Base-by-base conservation (phyloP, 2,888 invertebrate species). In the Drosophila pseudotalamancana region DNA sequence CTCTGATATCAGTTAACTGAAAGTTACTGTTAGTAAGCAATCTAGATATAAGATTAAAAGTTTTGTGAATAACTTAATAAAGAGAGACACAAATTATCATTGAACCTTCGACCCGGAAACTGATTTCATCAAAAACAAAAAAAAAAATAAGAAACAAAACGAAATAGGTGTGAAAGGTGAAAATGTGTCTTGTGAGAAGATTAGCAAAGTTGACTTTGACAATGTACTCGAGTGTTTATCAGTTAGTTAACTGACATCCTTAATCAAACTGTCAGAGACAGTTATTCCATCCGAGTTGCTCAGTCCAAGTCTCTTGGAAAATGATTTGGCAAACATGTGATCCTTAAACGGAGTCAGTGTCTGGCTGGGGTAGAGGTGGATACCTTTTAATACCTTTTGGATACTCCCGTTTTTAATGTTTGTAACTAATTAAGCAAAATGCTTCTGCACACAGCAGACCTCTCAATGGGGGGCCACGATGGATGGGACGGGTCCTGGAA, bases 351-450 rank as follows among this genome's bases (percentile, higher is more conserved):
- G 19, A 14, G 51, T 27, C 37, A 6, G 14, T 37, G 32, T 32
- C 23, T 57, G 43, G 31, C 34, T 42, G 48, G 50, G 63, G 39
- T 34, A 42, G 59, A 71, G n/a, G n/a, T n/a, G n/a, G n/a, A n/a
- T n/a, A n/a, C n/a, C n/a, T n/a, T n/a, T n/a, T 75, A 62, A 78
- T 70, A 59, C 56, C 64, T 61, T 66, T 60, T 60, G 51, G 61
- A 54, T 48, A 25, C 51, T n/a, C 29, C n/a, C 39, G 54, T 48
- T 71, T 50, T 64, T 46, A 61, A 67, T 82, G 82, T 82, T 82
- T 82, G 88, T 86, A 82, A 82, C 82, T 82, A 82, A 82, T 82
- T 83, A 83, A 86, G 87, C 88, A 82, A 82, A 82, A 87, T 86
- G 82, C 77, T 82, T 86, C 27, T 72, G 63, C 67, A 82, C 67